Evolutionary conservation across 2,888 invertebrate species (phyloP).

Genomic region (Cosmia pyralina): DNA sequence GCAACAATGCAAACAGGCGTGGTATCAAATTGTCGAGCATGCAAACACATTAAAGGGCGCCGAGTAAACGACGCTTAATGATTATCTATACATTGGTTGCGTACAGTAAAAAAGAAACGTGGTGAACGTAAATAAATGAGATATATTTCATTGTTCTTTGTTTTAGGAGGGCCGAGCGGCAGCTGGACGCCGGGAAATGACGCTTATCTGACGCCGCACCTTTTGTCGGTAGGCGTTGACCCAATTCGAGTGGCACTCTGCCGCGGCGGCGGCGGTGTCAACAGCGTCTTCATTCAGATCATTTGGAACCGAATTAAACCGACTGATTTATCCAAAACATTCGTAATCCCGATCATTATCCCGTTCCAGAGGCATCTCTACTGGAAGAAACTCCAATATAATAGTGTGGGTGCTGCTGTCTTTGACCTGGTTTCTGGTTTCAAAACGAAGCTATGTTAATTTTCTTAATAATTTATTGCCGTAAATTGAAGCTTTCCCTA

Average conservation of each 20-base stretch:
- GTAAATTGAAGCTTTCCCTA: conserved; percentile 67
- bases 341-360: conserved; percentile 49
- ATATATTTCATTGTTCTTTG: conserved; percentile 87
- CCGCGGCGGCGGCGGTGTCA: conserved; percentile 75
- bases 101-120: conserved; percentile 76
- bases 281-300: conserved; percentile 80
- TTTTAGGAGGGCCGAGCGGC: conserved; percentile 83
- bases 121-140: conserved; percentile 84
- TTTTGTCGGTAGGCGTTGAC: conserved; percentile 89
- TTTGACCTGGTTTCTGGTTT: conserved; percentile 56
- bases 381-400: conserved; percentile 17
- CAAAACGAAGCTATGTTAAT: conserved; percentile 21
- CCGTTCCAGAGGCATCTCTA: conserved; percentile 1
- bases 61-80: conserved; percentile 85
- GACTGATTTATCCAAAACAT: conserved; percentile 50
- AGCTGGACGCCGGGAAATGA: conserved; percentile 86
- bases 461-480: conserved; percentile 24
- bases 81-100: conserved; percentile 85
- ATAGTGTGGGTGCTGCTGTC: not conserved
- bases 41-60: conserved; percentile 88
- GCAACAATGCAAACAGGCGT: conserved; percentile 88
- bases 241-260: conserved; percentile 86
- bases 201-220: conserved; percentile 89
- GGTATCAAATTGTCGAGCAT: conserved; percentile 88
- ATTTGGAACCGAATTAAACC: conserved; percentile 72